Base-by-base conservation (phyloP, 2,888 invertebrate genomes). In the Diloba caeruleocephala region DNA sequence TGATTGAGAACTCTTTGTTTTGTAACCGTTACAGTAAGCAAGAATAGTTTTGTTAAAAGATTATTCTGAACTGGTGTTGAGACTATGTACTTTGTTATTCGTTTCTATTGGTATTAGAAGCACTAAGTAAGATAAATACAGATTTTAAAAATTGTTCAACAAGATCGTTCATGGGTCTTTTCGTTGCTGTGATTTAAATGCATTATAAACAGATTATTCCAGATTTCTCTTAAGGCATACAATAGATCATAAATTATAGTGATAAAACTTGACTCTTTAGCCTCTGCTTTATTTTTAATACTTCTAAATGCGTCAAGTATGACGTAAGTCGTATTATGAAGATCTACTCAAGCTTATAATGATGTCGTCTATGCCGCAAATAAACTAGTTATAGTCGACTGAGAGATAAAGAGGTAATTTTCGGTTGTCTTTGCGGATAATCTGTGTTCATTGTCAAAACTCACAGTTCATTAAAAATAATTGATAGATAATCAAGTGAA, bases 291-390 rank as follows among this genome's bases (percentile, higher is more conserved):
- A 66, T 71, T 66, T 65, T 65, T 61, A 63, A 60, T 56, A 48
- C 45, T 31, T 38, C 43, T 21, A 59, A 62, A 37, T 49, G 53
- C 62, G 71, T 76, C 71, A 71, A 38, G 41, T 57, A 50, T 77
- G 71, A 77, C 74, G 76, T 59, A 63, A 64, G 56, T 14, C 41
- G 54, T 65, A 69, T 66, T 68, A 75, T 66, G 70, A 76, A 69
- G 74, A 45, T 70, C 56, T 41, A 60, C 74, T 67, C 56, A 55
- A 58, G 58, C 67, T 67, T 70, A 45, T 37, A 57, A 59, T 39
- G 52, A 55, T 69, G 74, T 73, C 57, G 60, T 52, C 56, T 61
- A 51, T 39, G 46, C 69, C 63, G 38, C 49, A 71, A 73, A 73
- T 74, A 74, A 73, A 74, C 57, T 49, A 49, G 52, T 58, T 62